A percentile compares a stretch with the other conserved stretches of the same genome.
phyloP scores from a whole-genome alignment of 1,140 invertebrate species.

The Diuraphis noxia region DNA sequence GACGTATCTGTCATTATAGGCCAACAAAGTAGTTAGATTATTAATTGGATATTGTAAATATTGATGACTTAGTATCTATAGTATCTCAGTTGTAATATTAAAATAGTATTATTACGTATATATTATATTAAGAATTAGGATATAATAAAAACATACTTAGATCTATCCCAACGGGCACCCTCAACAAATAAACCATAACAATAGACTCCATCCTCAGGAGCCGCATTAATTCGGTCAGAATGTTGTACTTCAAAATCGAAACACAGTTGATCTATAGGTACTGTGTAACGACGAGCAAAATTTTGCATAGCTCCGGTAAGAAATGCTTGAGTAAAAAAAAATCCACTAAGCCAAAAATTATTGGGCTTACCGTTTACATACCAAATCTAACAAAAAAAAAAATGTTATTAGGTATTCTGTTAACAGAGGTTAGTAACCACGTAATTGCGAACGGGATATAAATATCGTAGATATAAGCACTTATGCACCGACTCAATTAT shows the following conservation, averaged over 20 bases:
- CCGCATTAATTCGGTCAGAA: slow-evolving; percentile 58
- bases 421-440: background rate
- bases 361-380: slow-evolving; percentile 75
- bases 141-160: slow-evolving; percentile 58
- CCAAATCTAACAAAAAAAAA: slow-evolving; percentile 68
- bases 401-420: background rate
- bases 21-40: background rate
- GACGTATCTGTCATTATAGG: background rate
- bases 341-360: slow-evolving; percentile 91
- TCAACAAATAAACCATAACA: slow-evolving; percentile 82
- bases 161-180: slow-evolving; percentile 79
- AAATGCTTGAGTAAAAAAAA: slow-evolving; percentile 93
- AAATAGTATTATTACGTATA: no score
- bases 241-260: slow-evolving; percentile 76
- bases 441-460: no score
- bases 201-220: slow-evolving; percentile 78
- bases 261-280: slow-evolving; percentile 83
- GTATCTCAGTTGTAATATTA: no score
- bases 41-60: background rate
- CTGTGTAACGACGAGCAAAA: slow-evolving; percentile 82
- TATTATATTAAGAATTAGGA: background rate
- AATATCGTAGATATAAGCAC: no score
- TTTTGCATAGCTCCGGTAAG: slow-evolving; percentile 93
- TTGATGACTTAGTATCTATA: no score
- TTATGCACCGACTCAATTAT: no score